phyloP scores from a whole-genome alignment of 2,888 invertebrate species.

The Pachymerium ferrugineum region DNA sequence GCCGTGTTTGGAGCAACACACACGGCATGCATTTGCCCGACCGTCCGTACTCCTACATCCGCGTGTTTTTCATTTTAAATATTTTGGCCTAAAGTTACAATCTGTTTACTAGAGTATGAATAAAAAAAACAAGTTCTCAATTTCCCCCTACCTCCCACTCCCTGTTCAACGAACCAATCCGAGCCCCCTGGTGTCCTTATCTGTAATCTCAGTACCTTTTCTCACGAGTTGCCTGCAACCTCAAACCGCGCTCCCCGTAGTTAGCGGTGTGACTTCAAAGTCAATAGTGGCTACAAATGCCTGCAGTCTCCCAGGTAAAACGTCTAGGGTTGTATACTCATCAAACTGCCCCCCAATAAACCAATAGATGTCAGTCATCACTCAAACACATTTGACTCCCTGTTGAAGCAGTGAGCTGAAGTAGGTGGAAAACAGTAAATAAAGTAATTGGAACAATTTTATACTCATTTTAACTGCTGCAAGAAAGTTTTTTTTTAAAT shows the following conservation, averaged over 20 bases:
- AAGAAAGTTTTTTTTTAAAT: too few relatives aligned
- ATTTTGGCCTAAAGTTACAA: too few relatives aligned
- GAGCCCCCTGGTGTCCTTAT: conserved; percentile 18
- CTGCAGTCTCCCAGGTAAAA: conserved; percentile 11
- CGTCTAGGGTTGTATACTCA: conserved; percentile 13
- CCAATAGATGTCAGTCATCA: conserved; percentile 4
- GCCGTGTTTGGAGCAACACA: too few relatives aligned
- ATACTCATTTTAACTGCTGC: too few relatives aligned
- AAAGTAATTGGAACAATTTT: too few relatives aligned
- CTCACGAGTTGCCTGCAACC: conserved; percentile 18
- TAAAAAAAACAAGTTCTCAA: neutral
- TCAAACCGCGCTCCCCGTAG: conserved; percentile 2
- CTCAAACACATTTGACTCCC: conserved; percentile 19
- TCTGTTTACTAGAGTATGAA: neutral
- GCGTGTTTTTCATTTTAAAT: too few relatives aligned
- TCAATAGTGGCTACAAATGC: conserved; percentile 17
- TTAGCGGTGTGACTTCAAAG: conserved; percentile 11
- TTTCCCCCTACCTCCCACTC: neutral
- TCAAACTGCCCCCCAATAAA: conserved; percentile 22
- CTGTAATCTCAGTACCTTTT: neutral
- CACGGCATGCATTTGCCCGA: too few relatives aligned
- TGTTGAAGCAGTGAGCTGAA: too few relatives aligned
- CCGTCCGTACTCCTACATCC: too few relatives aligned
- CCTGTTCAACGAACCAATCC: neutral
- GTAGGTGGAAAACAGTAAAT: too few relatives aligned